phyloP scores from a whole-genome alignment of 1,140 invertebrate genomes.

The Lordiphosa collinella region DNA sequence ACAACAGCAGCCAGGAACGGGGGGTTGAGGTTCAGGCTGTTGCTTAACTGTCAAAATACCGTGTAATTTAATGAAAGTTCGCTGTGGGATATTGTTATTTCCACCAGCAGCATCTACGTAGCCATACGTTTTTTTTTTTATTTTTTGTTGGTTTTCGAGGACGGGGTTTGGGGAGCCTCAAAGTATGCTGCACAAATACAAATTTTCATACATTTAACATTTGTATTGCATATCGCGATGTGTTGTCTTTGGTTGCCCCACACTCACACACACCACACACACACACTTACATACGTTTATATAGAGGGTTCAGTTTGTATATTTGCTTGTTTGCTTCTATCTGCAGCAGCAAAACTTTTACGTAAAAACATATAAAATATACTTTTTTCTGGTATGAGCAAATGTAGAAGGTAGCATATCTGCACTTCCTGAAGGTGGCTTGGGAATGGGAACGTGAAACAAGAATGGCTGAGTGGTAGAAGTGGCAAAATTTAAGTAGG shows the following conservation, averaged over 20 bases:
- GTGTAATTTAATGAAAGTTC: conserved; percentile 79
- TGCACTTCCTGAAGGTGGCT: neutral
- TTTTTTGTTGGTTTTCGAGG: neutral
- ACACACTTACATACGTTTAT: conserved; percentile 15
- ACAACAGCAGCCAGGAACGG: neutral
- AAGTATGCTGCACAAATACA: conserved; percentile 55
- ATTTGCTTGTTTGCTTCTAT: conserved; percentile 8
- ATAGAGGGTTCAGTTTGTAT: conserved; percentile 10
- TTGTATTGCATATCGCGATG: conserved; percentile 38
- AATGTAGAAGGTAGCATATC: conserved; percentile 2
- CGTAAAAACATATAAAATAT: conserved; percentile 8
- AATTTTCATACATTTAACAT: conserved; percentile 31
- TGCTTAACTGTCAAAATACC: conserved; percentile 78
- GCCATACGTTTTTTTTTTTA: conserved; percentile 9
- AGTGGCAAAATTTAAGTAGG: too few species aligned
- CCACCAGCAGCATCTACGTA: conserved; percentile 41
- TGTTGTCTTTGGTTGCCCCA: conserved; percentile 40
- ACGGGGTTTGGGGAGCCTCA: conserved; percentile 25
- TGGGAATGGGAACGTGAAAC: neutral
- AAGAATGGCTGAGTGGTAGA: too few species aligned
- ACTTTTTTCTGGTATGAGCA: neutral
- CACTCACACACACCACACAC: conserved; percentile 22
- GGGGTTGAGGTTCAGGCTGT: conserved; percentile 16
- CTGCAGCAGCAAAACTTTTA: conserved; percentile 9
- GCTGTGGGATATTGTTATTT: conserved; percentile 75